Percentiles rank a stretch among this genome's conserved stretches.
Evolutionary conservation across 2,797 vertebrate genomes (phyloP).

Genomic region (Myiotriccus ornatus): DNA sequence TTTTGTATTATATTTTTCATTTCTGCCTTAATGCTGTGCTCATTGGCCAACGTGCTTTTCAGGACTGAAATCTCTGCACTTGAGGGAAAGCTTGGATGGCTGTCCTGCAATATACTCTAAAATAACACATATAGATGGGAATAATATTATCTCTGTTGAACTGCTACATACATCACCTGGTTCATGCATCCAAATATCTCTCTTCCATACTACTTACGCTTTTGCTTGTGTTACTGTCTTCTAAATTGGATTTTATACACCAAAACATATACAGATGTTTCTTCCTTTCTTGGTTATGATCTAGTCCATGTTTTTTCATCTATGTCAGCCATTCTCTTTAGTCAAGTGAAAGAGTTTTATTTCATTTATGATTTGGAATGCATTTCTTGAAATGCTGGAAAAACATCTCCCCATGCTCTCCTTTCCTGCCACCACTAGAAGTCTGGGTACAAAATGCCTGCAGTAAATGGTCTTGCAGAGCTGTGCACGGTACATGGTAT

Average conservation of each 20-base stretch:
- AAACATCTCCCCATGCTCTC: neutral
- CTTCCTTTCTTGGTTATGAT: neutral
- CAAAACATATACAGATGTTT: neutral
- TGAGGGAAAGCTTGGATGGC: neutral
- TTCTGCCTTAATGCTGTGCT: neutral
- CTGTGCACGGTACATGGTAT: fast-evolving
- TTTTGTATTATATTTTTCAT: neutral
- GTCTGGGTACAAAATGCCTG: neutral
- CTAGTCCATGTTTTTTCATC: neutral
- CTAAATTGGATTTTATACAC: neutral
- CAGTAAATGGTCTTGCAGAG: neutral
- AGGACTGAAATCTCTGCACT: neutral
- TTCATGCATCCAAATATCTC: neutral
- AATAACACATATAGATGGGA: neutral
- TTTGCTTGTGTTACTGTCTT: neutral
- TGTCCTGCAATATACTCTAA: neutral
- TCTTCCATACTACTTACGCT: neutral
- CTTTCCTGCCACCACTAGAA: neutral
- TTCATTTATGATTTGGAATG: neutral
- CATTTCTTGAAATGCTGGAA: neutral
- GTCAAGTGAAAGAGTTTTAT: neutral
- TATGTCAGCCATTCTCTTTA: neutral
- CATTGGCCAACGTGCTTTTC: neutral
- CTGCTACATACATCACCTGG: neutral
- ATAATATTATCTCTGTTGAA: neutral